These are phyloP conservation scores for Drosophila prosaltans DNA, from an alignment of 1,140 invertebrate species.

Conservation along the genomic window DNA sequence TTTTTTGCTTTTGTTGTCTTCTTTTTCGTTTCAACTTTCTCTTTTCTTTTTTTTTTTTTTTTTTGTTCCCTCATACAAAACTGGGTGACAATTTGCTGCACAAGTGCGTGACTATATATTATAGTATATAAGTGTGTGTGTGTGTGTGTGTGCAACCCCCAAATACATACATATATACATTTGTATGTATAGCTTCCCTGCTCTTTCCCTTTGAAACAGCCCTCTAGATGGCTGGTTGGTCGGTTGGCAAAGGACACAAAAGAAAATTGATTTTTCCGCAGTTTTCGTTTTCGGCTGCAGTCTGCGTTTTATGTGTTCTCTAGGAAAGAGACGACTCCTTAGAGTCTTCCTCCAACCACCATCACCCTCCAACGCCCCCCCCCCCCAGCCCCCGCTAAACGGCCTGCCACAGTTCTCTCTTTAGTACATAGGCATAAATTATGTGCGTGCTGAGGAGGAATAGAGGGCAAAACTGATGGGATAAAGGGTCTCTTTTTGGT, in stretches of 20 bases:
- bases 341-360: conserved; percentile 1
- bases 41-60: conserved; percentile 41
- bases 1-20: conserved; percentile 21
- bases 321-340: conserved; percentile 17
- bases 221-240: neutral
- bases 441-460: conserved; percentile 49
- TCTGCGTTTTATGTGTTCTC: conserved; percentile 75
- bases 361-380: no score
- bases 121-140: conserved; percentile 21
- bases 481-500: conserved; percentile 8
- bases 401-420: neutral
- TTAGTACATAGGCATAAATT: conserved; percentile 72
- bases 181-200: conserved; percentile 35
- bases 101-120: conserved; percentile 64
- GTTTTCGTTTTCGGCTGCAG: conserved; percentile 64
- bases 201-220: conserved; percentile 24
- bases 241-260: conserved; percentile 46
- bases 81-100: conserved; percentile 78
- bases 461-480: conserved; percentile 2
- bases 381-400: neutral
- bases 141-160: conserved; percentile 68
- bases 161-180: conserved; percentile 47
- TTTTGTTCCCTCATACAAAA: conserved; percentile 46
- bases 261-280: conserved; percentile 80
- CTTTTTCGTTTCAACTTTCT: conserved; percentile 47